Evolutionary conservation across 2,888 invertebrate genomes (phyloP).

Genomic region (Tachina lurida): DNA sequence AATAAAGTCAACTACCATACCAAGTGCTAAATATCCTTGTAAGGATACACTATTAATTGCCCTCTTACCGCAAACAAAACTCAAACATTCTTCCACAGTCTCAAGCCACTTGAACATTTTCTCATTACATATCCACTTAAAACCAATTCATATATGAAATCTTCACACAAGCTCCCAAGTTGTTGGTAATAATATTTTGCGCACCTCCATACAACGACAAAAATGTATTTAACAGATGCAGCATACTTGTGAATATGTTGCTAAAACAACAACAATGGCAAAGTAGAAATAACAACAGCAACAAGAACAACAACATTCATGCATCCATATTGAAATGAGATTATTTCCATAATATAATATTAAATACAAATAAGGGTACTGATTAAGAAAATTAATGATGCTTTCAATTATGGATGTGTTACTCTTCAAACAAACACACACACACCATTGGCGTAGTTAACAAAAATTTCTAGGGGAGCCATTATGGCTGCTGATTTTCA

Average conservation of each 20-base stretch:
- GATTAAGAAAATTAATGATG: constrained; percentile 71
- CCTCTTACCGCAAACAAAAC: constrained; percentile 55
- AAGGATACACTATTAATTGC: constrained; percentile 55
- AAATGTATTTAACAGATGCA: constrained; percentile 33
- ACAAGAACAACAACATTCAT: not conserved
- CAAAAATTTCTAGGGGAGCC: too few species aligned
- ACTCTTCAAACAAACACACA: constrained; percentile 35
- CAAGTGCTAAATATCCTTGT: constrained; percentile 49
- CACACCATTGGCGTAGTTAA: too few species aligned
- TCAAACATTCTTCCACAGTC: constrained; percentile 25
- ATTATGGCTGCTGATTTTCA: too few species aligned
- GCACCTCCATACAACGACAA: constrained; percentile 8
- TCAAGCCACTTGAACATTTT: constrained; percentile 46
- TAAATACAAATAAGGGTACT: constrained; percentile 67
- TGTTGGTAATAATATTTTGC: constrained; percentile 28
- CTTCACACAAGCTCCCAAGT: not conserved
- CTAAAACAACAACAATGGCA: not conserved
- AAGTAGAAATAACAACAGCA: not conserved
- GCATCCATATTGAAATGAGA: constrained; percentile 62
- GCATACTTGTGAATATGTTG: not conserved
- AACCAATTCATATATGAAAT: constrained; percentile 27
- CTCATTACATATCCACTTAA: constrained; percentile 4
- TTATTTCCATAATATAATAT: constrained; percentile 67
- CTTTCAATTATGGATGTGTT: constrained; percentile 70
- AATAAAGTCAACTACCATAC: constrained; percentile 24